Percentiles rank a stretch among this genome's conserved stretches.
Conservation (phyloP, 2,797 vertebrate genomes). For the Acropternis orthonyx region DNA sequence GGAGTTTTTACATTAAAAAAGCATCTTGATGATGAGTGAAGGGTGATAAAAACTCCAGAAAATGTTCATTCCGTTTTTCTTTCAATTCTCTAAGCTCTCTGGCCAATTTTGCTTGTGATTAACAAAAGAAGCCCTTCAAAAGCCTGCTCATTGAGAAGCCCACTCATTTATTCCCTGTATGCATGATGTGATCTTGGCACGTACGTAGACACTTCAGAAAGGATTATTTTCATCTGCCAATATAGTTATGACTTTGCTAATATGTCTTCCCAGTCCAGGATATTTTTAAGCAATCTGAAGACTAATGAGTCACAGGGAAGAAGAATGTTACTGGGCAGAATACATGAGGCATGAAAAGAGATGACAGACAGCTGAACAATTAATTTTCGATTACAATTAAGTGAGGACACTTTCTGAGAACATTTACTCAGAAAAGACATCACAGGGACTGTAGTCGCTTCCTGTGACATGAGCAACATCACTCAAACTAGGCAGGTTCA, state of each 20-base stretch:
- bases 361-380: constrained; percentile 26
- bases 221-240: constrained; percentile 30
- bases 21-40: accelerated
- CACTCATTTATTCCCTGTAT: constrained; percentile 15
- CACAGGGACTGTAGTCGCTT: not conserved
- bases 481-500: not conserved
- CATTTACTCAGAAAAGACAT: not conserved
- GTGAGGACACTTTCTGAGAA: constrained; percentile 16
- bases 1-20: not conserved
- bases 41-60: not conserved
- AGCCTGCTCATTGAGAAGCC: constrained; percentile 24
- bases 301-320: constrained; percentile 48
- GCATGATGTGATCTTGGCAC: constrained; percentile 43
- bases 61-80: not conserved
- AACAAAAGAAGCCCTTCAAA: constrained; percentile 15
- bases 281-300: constrained; percentile 59
- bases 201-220: not conserved
- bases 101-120: not conserved
- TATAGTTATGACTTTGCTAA: constrained; percentile 47
- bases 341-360: not conserved
- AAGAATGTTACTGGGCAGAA: constrained; percentile 54
- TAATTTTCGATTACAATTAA: constrained; percentile 17
- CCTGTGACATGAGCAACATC: not conserved
- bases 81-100: not conserved
- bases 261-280: constrained; percentile 31